phyloP scores from a whole-genome alignment of 2,888 invertebrate genomes.

The Synanthedon myopaeformis region DNA sequence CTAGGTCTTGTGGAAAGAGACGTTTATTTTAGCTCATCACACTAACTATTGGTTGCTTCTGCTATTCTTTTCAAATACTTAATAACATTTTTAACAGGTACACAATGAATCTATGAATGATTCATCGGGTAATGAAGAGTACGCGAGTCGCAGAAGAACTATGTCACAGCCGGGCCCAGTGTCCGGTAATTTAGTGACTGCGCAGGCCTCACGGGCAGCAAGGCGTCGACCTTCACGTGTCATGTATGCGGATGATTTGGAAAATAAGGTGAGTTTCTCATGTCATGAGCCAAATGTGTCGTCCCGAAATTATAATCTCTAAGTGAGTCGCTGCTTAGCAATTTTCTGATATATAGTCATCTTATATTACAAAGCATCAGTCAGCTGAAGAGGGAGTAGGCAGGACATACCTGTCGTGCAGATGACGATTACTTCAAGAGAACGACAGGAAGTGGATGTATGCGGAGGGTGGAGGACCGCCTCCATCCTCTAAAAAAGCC shows the following conservation, averaged over 20 bases:
- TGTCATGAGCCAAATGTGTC: no score
- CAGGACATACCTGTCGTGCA: no score
- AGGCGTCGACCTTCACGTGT: conserved; percentile 39
- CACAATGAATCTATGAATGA: conserved; percentile 33
- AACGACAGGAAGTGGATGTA: no score
- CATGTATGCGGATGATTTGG: conserved; percentile 44
- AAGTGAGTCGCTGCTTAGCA: no score
- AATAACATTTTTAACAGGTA: conserved; percentile 21
- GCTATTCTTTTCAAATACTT: neutral
- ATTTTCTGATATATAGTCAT: neutral
- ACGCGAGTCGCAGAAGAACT: conserved; percentile 31
- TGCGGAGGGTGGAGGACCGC: no score
- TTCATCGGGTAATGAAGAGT: conserved; percentile 18
- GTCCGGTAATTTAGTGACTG: conserved; percentile 39
- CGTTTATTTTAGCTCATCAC: no score
- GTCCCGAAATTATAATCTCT: no score
- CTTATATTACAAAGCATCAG: neutral
- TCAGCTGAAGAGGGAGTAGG: no score
- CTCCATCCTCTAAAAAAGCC: no score
- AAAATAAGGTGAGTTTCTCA: conserved; percentile 4
- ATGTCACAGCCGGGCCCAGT: conserved; percentile 55
- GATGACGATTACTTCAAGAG: no score
- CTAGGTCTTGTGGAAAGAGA: no score
- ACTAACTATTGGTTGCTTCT: no score
- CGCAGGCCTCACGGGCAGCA: conserved; percentile 41